phyloP scores from a whole-genome alignment of 1,140 invertebrate genomes.

The Aporrectodea caliginosa region DNA sequence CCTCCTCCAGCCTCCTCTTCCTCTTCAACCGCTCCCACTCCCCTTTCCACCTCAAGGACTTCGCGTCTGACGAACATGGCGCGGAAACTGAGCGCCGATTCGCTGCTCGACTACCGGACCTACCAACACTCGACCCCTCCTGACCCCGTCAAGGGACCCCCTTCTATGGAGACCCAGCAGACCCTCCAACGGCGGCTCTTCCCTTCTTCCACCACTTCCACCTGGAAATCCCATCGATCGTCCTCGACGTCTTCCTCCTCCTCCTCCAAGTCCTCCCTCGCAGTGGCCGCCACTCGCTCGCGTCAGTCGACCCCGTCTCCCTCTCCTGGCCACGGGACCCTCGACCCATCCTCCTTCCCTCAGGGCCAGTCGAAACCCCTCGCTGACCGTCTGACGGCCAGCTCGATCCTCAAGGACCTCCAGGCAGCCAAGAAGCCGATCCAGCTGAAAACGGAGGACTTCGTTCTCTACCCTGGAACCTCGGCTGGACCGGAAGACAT shows the following conservation, averaged over 20 bases:
- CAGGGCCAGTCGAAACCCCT: slow-evolving; percentile 62
- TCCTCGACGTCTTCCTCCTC: background rate
- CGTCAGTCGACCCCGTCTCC: background rate
- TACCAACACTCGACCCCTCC: slow-evolving; percentile 61
- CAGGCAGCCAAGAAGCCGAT: slow-evolving; percentile 51
- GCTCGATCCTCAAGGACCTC: slow-evolving; percentile 42
- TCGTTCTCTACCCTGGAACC: slow-evolving; percentile 39
- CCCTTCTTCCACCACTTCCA: too few relatives aligned
- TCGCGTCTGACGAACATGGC: slow-evolving; percentile 62
- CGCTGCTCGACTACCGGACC: slow-evolving; percentile 51
- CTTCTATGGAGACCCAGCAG: too few relatives aligned
- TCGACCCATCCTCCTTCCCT: background rate
- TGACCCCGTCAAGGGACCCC: too few relatives aligned
- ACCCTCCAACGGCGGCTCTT: too few relatives aligned
- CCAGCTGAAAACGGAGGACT: slow-evolving; percentile 51
- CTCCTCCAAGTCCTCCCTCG: background rate
- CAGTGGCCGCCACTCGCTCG: background rate
- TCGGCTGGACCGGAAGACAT: slow-evolving; percentile 38
- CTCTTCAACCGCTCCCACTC: background rate
- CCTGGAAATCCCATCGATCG: background rate
- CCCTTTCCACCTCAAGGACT: background rate
- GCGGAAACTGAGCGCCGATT: slow-evolving; percentile 43
- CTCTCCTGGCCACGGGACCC: background rate
- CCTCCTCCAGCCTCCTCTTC: background rate
- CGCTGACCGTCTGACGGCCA: slow-evolving; percentile 61